Conservation (phyloP, 2,797 vertebrate genomes). For the Cygnus olor region DNA sequence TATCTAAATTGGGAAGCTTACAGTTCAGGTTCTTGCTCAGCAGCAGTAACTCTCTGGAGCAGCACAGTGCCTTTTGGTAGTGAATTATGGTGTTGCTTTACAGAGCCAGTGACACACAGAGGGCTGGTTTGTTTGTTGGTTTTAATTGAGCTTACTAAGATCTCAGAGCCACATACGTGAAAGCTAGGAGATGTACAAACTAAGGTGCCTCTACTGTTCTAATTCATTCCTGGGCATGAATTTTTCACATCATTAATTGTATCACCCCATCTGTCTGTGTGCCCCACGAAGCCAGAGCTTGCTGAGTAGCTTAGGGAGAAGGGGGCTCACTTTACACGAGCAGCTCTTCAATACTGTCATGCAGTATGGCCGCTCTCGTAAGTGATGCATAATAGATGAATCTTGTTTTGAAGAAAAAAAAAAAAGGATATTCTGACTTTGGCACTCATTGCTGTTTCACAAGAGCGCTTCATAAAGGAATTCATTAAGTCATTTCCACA, state of each 20-base stretch:
- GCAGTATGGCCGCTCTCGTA: background rate
- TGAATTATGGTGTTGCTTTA: background rate
- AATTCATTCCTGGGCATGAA: background rate
- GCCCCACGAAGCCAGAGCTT: background rate
- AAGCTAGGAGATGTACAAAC: constrained; percentile 20
- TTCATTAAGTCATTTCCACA: background rate
- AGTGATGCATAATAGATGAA: constrained; percentile 4
- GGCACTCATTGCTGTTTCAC: background rate
- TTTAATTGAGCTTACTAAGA: background rate
- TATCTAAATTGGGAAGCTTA: constrained; percentile 13
- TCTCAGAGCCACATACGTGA: background rate
- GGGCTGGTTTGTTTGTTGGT: background rate
- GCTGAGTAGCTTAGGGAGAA: background rate
- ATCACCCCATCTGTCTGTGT: background rate
- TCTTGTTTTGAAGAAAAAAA: background rate
- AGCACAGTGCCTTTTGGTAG: background rate
- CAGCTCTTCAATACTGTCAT: background rate
- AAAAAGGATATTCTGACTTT: background rate
- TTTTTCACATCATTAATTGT: constrained; percentile 36
- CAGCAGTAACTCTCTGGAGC: constrained; percentile 12
- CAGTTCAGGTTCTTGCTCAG: constrained; percentile 27
- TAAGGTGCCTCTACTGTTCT: constrained; percentile 13
- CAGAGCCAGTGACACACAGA: background rate
- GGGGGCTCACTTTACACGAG: background rate
- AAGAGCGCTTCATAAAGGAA: background rate